A percentile compares a stretch with the other conserved stretches of the same genome.
Conservation (phyloP, 2,888 invertebrate genomes). For the Slavum lentiscoides region DNA sequence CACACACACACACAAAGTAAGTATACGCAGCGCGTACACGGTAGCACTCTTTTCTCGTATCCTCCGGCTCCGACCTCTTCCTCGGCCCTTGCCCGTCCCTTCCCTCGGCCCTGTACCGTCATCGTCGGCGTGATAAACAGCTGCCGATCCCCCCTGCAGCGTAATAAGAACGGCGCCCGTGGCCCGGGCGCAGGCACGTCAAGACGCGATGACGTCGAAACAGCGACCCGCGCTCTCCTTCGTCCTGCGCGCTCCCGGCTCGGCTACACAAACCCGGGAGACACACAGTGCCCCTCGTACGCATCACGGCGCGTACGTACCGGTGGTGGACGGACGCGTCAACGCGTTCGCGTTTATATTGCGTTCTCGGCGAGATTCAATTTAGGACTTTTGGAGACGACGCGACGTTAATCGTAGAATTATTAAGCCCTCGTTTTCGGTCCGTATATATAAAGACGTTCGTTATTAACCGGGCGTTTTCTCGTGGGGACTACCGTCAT, state of each 20-base stretch:
- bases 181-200: too few relatives aligned
- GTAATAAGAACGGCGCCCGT: too few relatives aligned
- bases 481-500: too few relatives aligned
- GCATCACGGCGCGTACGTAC: background rate
- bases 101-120: too few relatives aligned
- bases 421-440: slow-evolving; percentile 48
- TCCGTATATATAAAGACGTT: slow-evolving; percentile 47
- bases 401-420: slow-evolving; percentile 45
- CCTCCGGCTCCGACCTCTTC: too few relatives aligned
- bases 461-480: slow-evolving; percentile 43
- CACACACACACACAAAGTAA: background rate
- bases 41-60: too few relatives aligned
- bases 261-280: too few relatives aligned
- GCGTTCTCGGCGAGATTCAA: slow-evolving; percentile 32
- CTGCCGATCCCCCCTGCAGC: too few relatives aligned
- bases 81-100: too few relatives aligned
- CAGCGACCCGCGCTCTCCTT: background rate
- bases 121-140: too few relatives aligned
- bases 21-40: background rate
- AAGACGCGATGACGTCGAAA: too few relatives aligned
- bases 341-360: slow-evolving; percentile 13
- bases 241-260: background rate
- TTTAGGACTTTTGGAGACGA: slow-evolving; percentile 18
- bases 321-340: background rate
- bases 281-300: background rate